Conservation (phyloP, 2,797 vertebrate genomes). For the Loriculus beryllinus region DNA sequence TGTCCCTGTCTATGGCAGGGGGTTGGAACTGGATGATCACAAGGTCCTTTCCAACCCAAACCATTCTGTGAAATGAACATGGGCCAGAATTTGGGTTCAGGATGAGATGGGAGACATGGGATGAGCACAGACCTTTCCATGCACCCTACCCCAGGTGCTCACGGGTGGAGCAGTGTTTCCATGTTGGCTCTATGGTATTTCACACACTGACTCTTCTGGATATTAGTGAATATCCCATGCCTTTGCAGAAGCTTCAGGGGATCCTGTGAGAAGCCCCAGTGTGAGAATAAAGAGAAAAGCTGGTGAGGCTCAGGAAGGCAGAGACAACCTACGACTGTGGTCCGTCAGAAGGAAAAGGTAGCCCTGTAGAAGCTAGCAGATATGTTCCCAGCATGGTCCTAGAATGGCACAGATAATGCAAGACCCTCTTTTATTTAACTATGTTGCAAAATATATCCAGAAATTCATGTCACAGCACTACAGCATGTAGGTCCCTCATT, state of each 20-base stretch:
- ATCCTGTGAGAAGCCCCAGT: not conserved
- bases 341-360: not conserved
- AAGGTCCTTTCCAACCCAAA: not conserved
- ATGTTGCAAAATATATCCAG: not conserved
- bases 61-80: not conserved
- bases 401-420: not conserved
- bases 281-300: not conserved
- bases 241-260: not conserved
- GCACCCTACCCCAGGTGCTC: not conserved
- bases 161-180: not conserved
- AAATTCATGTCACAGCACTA: not conserved
- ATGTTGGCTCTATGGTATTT: not conserved
- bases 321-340: not conserved
- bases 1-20: not conserved
- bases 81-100: not conserved
- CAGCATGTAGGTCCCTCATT: not conserved
- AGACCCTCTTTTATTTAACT: not conserved
- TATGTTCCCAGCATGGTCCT: not conserved
- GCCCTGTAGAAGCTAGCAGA: not conserved
- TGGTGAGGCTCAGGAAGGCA: not conserved
- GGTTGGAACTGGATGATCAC: not conserved
- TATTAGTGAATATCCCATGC: not conserved
- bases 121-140: not conserved
- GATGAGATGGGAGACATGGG: accelerated
- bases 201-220: not conserved